Evolutionary conservation across 2,888 invertebrate genomes (phyloP).

Genomic region (Seira sanloemensis): DNA sequence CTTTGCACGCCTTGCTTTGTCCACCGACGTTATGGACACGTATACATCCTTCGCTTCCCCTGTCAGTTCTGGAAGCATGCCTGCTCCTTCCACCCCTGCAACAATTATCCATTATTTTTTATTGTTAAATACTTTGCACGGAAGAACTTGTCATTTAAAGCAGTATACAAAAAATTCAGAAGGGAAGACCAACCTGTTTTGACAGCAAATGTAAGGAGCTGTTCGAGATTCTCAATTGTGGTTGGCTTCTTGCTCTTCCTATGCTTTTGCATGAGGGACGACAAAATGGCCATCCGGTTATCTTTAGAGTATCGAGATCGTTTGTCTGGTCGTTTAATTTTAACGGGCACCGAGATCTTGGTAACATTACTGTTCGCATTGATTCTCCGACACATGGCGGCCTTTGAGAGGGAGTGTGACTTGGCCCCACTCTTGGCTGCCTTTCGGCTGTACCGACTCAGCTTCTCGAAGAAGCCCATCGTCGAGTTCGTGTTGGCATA

Average conservation of each 20-base stretch:
- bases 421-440: conserved; percentile 1
- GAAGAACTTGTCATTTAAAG: too few relatives aligned
- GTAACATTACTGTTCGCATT: conserved; percentile 35
- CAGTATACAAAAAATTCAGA: background rate
- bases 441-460: conserved; percentile 11
- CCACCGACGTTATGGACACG: conserved; percentile 46
- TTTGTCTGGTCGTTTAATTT: conserved; percentile 43
- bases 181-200: conserved; percentile 44
- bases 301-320: conserved; percentile 49
- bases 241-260: conserved; percentile 33
- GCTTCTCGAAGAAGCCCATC: conserved; percentile 6
- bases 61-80: conserved; percentile 39
- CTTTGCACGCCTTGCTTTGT: conserved; percentile 43
- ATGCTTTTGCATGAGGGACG: conserved; percentile 48
- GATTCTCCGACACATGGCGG: conserved; percentile 33
- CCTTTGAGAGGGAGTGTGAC: conserved; percentile 8
- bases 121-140: background rate
- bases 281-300: conserved; percentile 42
- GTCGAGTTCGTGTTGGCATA: conserved; percentile 36
- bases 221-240: conserved; percentile 47
- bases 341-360: conserved; percentile 56
- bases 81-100: conserved; percentile 51
- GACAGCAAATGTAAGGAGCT: conserved; percentile 48
- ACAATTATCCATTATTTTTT: background rate
- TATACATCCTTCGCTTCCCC: conserved; percentile 51